phyloP scores from a whole-genome alignment of 2,888 invertebrate genomes.

The Caenorhabditis wallacei region DNA sequence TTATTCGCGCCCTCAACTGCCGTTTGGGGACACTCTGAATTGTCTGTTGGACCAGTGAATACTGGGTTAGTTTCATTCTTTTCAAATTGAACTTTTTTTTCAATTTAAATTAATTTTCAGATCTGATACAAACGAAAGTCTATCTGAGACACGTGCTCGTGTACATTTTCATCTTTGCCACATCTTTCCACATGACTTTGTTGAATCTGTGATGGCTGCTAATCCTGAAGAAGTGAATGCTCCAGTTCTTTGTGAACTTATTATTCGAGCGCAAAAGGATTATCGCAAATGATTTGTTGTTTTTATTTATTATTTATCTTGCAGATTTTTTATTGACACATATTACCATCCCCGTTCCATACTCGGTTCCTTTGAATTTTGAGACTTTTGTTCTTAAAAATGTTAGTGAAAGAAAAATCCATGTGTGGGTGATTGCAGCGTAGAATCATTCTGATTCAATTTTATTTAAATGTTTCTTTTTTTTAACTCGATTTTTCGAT shows the following conservation, averaged over 20 bases:
- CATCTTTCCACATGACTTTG: constrained; percentile 88
- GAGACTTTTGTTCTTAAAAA: constrained; percentile 28
- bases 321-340: background rate
- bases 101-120: constrained; percentile 18
- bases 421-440: constrained; percentile 47
- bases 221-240: constrained; percentile 94
- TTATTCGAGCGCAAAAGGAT: constrained; percentile 66
- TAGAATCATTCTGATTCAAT: constrained; percentile 71
- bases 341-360: background rate
- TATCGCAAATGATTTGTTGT: constrained; percentile 19
- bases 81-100: background rate
- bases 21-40: constrained; percentile 79
- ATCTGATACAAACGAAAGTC: constrained; percentile 23
- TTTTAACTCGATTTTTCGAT: constrained; percentile 10
- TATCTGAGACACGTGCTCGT: constrained; percentile 56
- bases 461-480: constrained; percentile 1
- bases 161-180: constrained; percentile 93
- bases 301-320: constrained; percentile 6
- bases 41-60: constrained; percentile 72
- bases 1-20: constrained; percentile 77
- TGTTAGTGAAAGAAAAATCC: constrained; percentile 2
- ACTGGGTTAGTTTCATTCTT: constrained; percentile 48
- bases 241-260: constrained; percentile 89
- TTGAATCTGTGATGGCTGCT: constrained; percentile 88
- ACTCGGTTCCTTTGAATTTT: constrained; percentile 25